Percentiles rank a stretch among this genome's conserved stretches.
These are phyloP conservation scores for Lagocephalus sceleratus DNA, from an alignment of 2,797 vertebrate species.

Conservation along the genomic window DNA sequence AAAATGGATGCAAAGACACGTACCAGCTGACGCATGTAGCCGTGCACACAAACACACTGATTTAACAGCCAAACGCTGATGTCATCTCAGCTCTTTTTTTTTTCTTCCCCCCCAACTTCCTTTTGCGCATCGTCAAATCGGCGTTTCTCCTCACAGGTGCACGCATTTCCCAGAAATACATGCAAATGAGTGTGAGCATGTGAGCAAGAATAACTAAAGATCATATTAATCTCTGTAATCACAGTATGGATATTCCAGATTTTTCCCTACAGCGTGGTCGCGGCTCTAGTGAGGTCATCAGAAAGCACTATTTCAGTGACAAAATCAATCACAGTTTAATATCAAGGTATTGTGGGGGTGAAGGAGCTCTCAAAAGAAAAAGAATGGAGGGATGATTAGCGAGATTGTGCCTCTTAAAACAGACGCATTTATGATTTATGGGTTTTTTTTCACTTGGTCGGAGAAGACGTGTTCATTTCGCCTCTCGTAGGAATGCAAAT, in stretches of 20 bases:
- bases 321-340: no score
- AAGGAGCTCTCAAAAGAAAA: no score
- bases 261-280: background rate
- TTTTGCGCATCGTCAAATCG: constrained; percentile 7
- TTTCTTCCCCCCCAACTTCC: constrained; percentile 24
- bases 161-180: no score
- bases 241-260: no score
- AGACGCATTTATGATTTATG: constrained; percentile 1
- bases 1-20: constrained; percentile 16
- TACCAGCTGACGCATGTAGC: constrained; percentile 13
- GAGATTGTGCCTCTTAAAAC: background rate
- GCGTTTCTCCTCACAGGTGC: no score
- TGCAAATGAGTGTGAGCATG: no score
- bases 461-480: constrained; percentile 20
- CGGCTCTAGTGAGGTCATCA: constrained; percentile 1
- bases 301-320: constrained; percentile 2
- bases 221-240: no score
- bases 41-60: background rate
- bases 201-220: no score
- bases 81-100: constrained; percentile 23
- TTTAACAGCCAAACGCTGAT: constrained; percentile 2
- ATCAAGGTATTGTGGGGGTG: no score
- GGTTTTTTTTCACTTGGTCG: constrained; percentile 9
- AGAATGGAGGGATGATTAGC: background rate
- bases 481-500: background rate